These are phyloP conservation scores for Ariopsis seemanni DNA, from an alignment of 2,113 vertebrate genomes.

Conservation along the genomic window DNA sequence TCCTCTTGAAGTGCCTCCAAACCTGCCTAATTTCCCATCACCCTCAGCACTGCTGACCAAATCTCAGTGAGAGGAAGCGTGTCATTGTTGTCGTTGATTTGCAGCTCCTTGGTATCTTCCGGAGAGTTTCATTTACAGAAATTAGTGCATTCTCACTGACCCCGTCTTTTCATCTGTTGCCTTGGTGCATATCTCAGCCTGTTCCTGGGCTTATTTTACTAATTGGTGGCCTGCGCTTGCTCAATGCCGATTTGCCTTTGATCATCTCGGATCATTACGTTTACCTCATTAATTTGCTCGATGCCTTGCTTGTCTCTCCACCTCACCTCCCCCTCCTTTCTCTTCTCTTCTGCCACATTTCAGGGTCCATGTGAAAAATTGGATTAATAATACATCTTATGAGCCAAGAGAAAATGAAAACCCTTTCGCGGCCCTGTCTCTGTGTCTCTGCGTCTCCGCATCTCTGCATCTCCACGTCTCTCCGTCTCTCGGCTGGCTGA, in stretches of 20 bases:
- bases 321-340: conserved; percentile 39
- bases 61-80: neutral
- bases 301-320: conserved; percentile 62
- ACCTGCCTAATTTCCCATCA: neutral
- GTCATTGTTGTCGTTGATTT: conserved; percentile 1
- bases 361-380: conserved; percentile 69
- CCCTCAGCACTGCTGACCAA: neutral
- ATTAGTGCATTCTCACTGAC: conserved; percentile 77
- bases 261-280: conserved; percentile 83
- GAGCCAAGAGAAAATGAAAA: conserved; percentile 65
- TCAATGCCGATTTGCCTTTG: conserved; percentile 78
- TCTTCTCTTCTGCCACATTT: conserved; percentile 53
- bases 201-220: conserved; percentile 77
- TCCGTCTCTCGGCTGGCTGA: conserved; percentile 37
- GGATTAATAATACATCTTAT: conserved; percentile 77
- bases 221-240: conserved; percentile 80
- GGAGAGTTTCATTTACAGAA: conserved; percentile 72
- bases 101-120: conserved; percentile 10
- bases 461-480: conserved; percentile 30
- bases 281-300: conserved; percentile 81
- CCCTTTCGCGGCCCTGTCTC: conserved; percentile 45
- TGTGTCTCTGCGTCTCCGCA: conserved; percentile 17
- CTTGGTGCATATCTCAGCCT: conserved; percentile 75
- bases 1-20: neutral
- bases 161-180: conserved; percentile 77